Evolutionary conservation across 2,888 invertebrate genomes (phyloP), one percentile per base, ranked within the genome.

Genomic region (Pseudanteris insignis): DNA sequence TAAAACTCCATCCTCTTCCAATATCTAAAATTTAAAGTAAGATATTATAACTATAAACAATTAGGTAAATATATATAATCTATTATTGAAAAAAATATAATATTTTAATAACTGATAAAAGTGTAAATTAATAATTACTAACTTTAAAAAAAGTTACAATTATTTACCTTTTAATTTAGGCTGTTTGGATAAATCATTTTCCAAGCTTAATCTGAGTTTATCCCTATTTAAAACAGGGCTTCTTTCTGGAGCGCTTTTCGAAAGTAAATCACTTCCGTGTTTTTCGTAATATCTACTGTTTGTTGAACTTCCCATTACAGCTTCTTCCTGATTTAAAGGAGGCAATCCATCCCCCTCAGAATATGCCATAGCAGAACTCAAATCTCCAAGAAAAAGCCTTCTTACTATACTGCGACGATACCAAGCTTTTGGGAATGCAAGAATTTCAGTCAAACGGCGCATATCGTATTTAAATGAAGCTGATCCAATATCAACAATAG

Each of bases 391-490:
- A 81, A 96, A 96, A 74, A 97, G 85, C 13, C 96, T 84, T 4
- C 96, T 84, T 15, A 97, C 95, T 71, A 99, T 94, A 67, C 92
- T 92, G 26, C 94, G 86, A 1, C 97, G 84, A 81, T 99, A 99
- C 99, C 99, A 99, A 8, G 98, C 97, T 81, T 96, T 96, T 0
- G 98, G 98, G 79, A 99, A 97, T 0, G 96, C 96, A 54, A 99
- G 83, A 73, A 99, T 96, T 83, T 99, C 99, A 0, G 95, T 92
- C 63, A 99, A 82, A 0, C 98, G 86, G 24, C 98, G 86, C 96
- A 99, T 98, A 80, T 99, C 98, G 81, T 98, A 99, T 77, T 97
- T 96, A 81, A 99, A 98, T 13, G 93, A 94, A 6, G 95, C 95
- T 12, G 93, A 94, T 13, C 96, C 96, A 68, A 96, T 94, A 81